Evolutionary conservation across 2,888 invertebrate genomes (phyloP).

Genomic region (Rhagonycha lutea): DNA sequence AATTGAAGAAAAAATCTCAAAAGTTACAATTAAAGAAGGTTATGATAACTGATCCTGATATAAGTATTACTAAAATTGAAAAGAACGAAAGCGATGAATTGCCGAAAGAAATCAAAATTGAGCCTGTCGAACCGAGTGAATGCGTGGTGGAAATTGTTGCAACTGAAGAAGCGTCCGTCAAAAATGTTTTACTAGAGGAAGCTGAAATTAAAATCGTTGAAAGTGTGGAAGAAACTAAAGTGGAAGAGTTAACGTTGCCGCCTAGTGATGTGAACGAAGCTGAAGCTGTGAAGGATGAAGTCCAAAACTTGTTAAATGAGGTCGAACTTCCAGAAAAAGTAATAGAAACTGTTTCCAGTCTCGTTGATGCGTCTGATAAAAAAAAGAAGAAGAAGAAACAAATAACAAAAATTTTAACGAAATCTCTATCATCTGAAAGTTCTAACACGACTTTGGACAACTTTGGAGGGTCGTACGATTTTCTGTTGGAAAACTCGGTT

Average conservation of each 20-base stretch:
- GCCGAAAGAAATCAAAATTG: not conserved
- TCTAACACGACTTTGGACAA: conserved; percentile 37
- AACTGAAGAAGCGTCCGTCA: not conserved
- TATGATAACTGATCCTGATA: conserved; percentile 48
- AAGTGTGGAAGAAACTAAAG: not conserved
- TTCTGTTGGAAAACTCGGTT: conserved; percentile 41
- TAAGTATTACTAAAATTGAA: not conserved
- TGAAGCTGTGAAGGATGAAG: not conserved
- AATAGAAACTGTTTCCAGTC: not conserved
- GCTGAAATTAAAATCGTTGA: not conserved
- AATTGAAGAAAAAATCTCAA: conserved; percentile 11
- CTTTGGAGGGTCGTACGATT: conserved; percentile 46
- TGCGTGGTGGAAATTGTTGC: not conserved
- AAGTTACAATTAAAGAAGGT: conserved; percentile 42
- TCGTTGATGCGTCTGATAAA: conserved; percentile 11
- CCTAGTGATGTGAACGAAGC: not conserved
- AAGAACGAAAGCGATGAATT: not conserved
- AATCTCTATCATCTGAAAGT: conserved; percentile 32
- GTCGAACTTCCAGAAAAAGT: not conserved
- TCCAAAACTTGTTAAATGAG: not conserved
- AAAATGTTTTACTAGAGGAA: not conserved
- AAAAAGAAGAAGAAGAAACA: conserved; percentile 39
- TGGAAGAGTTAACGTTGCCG: not conserved
- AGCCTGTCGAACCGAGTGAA: not conserved
- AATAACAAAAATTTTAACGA: conserved; percentile 1